Evolutionary conservation across 2,888 invertebrate species (phyloP).

Genomic region (Mythimna loreyi): DNA sequence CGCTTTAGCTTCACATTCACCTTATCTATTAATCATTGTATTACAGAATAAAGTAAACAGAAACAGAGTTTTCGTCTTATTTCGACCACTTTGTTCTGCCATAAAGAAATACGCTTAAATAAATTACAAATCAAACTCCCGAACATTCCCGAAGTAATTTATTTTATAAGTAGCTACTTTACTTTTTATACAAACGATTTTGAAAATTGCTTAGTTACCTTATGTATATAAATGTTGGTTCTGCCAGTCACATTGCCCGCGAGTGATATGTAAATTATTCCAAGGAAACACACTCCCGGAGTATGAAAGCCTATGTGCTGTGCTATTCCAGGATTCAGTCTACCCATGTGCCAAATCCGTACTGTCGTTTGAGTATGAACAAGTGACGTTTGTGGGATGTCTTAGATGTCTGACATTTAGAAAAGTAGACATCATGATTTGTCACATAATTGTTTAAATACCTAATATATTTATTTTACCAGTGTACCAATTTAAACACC

Average conservation of each 20-base stretch:
- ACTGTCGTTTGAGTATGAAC: too few species aligned
- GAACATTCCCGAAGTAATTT: conserved; percentile 23
- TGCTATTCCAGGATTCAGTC: too few species aligned
- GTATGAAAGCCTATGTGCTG: too few species aligned
- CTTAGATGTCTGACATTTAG: conserved; percentile 1
- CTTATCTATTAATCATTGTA: conserved; percentile 29
- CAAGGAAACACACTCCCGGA: too few species aligned
- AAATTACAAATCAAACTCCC: conserved; percentile 21
- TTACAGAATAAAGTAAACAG: conserved; percentile 20
- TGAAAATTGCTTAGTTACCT: conserved; percentile 10
- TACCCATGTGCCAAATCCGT: too few species aligned
- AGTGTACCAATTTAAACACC: background rate
- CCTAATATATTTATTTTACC: background rate
- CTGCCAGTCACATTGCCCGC: too few species aligned
- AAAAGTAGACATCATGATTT: background rate
- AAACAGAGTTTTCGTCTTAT: background rate
- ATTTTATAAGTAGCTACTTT: conserved; percentile 15
- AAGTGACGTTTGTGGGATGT: too few species aligned
- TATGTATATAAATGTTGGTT: background rate
- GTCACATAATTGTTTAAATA: too few species aligned
- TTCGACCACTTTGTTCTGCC: background rate
- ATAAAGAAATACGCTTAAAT: background rate
- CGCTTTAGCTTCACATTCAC: conserved; percentile 3
- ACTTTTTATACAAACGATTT: conserved; percentile 17
- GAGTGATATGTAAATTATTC: too few species aligned